A percentile compares a stretch with the other conserved stretches of the same genome.
phyloP scores from a whole-genome alignment of 2,888 invertebrate genomes.

The Drosophila rellima region DNA sequence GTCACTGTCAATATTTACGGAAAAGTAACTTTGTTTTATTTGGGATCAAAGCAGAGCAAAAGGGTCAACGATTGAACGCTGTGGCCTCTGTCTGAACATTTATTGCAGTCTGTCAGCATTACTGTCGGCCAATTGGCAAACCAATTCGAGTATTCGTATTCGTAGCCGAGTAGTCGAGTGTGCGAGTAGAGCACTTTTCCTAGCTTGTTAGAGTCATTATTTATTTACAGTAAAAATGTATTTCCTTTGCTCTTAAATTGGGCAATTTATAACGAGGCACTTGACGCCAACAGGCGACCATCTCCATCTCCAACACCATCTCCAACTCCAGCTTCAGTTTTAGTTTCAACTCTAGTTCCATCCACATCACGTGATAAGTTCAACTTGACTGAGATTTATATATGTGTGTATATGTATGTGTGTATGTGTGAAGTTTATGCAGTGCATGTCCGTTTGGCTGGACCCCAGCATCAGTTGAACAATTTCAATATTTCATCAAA shows the following conservation, averaged over 20 bases:
- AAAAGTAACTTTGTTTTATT: slow-evolving; percentile 5
- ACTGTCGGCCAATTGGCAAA: slow-evolving; percentile 48
- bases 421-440: slow-evolving; percentile 36
- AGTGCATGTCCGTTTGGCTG: slow-evolving; percentile 68
- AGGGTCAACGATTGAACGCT: slow-evolving; percentile 10
- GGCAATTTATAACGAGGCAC: slow-evolving; percentile 82
- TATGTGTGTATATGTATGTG: neutral
- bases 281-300: slow-evolving; percentile 67
- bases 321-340: slow-evolving; percentile 9
- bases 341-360: slow-evolving; percentile 17
- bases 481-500: slow-evolving; percentile 81
- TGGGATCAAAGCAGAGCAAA: slow-evolving; percentile 20
- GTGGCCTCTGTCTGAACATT: slow-evolving; percentile 32
- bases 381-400: slow-evolving; percentile 58
- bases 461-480: slow-evolving; percentile 74
- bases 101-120: slow-evolving; percentile 39
- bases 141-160: slow-evolving; percentile 13
- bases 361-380: slow-evolving; percentile 66
- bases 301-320: slow-evolving; percentile 16
- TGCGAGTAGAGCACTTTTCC: slow-evolving; percentile 51
- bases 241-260: slow-evolving; percentile 74
- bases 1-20: slow-evolving; percentile 1
- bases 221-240: slow-evolving; percentile 81
- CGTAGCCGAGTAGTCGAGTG: neutral
- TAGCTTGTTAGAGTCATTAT: slow-evolving; percentile 69